phyloP scores from a whole-genome alignment of 2,888 invertebrate species.

The Plagodis dolabraria region DNA sequence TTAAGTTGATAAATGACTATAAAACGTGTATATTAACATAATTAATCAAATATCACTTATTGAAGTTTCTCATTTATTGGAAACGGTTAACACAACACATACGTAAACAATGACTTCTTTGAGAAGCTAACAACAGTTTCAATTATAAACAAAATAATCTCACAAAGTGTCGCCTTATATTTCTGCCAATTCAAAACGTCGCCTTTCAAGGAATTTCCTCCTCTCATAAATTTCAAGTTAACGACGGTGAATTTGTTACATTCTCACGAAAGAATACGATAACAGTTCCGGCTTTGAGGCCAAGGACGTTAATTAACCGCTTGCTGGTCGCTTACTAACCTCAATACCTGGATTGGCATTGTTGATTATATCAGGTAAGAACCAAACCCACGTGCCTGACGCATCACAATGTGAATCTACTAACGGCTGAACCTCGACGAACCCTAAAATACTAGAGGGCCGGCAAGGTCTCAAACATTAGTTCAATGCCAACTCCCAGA shows the following conservation, averaged over 20 bases:
- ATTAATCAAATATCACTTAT: too few relatives aligned
- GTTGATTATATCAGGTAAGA: constrained; percentile 13
- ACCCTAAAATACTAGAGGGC: constrained; percentile 15
- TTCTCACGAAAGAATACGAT: constrained; percentile 28
- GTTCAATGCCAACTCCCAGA: constrained; percentile 8
- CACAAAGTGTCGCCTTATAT: too few relatives aligned
- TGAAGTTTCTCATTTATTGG: too few relatives aligned
- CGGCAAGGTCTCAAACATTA: constrained; percentile 7
- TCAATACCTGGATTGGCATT: constrained; percentile 29
- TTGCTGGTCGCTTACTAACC: constrained; percentile 19
- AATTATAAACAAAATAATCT: too few relatives aligned
- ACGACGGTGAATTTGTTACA: constrained; percentile 28
- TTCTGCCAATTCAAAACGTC: constrained; percentile 32
- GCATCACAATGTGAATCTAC: neutral
- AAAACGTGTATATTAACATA: too few relatives aligned
- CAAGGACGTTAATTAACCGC: constrained; percentile 32
- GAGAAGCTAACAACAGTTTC: too few relatives aligned
- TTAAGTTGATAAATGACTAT: too few relatives aligned
- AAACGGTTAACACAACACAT: too few relatives aligned
- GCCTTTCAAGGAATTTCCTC: constrained; percentile 31
- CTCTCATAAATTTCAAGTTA: constrained; percentile 32
- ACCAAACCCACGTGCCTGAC: constrained; percentile 5
- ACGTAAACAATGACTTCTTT: too few relatives aligned
- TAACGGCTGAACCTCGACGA: neutral
- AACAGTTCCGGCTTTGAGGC: constrained; percentile 28